These are phyloP conservation scores for Poecile atricapillus DNA, from an alignment of 2,113 vertebrate genomes.

Conservation along the genomic window DNA sequence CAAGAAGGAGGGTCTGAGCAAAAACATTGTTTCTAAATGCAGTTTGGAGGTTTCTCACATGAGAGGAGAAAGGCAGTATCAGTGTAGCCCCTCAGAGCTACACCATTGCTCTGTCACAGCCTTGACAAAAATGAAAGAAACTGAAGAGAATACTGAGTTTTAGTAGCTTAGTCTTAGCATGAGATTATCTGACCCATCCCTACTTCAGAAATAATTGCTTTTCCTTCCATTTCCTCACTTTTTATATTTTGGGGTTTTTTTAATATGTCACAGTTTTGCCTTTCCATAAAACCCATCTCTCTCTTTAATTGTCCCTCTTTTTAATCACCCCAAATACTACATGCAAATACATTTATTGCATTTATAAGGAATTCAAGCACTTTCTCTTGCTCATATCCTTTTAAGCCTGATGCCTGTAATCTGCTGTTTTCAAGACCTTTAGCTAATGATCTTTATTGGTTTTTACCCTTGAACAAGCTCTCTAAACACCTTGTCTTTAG, in stretches of 20 bases:
- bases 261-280: background rate
- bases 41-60: background rate
- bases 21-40: background rate
- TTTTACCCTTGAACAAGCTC: background rate
- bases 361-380: background rate
- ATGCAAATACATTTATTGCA: background rate
- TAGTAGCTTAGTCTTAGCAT: background rate
- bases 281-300: background rate
- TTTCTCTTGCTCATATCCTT: background rate
- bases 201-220: background rate
- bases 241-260: background rate
- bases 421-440: background rate
- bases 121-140: background rate
- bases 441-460: background rate
- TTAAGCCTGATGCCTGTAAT: background rate
- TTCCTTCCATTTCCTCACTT: background rate
- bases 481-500: background rate
- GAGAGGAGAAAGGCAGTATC: background rate
- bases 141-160: background rate
- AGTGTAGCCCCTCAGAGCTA: background rate
- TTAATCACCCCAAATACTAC: background rate
- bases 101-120: background rate
- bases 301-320: background rate
- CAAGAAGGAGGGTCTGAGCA: background rate
- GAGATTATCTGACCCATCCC: background rate